Evolutionary conservation across 2,888 invertebrate species (phyloP).

Genomic region (Cosmopolites sordidus): DNA sequence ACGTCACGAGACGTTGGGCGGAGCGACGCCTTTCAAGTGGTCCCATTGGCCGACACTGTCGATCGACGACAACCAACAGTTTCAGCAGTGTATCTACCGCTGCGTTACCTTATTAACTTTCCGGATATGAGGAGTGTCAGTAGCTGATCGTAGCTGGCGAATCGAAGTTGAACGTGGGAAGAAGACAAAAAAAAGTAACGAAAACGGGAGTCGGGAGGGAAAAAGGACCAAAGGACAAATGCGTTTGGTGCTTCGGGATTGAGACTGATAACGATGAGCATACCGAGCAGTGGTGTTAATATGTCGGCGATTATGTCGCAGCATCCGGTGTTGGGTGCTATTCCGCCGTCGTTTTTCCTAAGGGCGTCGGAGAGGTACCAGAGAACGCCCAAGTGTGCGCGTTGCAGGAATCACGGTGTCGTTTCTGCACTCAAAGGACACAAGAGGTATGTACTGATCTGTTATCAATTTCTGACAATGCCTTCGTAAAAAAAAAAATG

Average conservation of each 20-base stretch:
- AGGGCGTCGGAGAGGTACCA: slow-evolving; percentile 90
- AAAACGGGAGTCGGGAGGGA: no score
- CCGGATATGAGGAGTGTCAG: background rate
- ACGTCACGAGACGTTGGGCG: slow-evolving; percentile 23
- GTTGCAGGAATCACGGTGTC: slow-evolving; percentile 96
- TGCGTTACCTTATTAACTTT: slow-evolving; percentile 8
- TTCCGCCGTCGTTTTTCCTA: slow-evolving; percentile 83
- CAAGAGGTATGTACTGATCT: slow-evolving; percentile 58
- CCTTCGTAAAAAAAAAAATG: no score
- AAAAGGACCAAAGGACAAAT: background rate
- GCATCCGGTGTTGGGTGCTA: slow-evolving; percentile 73
- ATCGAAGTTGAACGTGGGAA: slow-evolving; percentile 25
- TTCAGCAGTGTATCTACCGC: slow-evolving; percentile 41
- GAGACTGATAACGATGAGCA: slow-evolving; percentile 58
- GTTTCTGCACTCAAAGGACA: slow-evolving; percentile 93
- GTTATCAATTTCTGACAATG: no score
- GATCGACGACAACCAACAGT: slow-evolving; percentile 46
- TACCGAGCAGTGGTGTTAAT: slow-evolving; percentile 82
- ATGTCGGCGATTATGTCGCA: slow-evolving; percentile 83
- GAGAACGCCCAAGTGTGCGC: slow-evolving; percentile 94
- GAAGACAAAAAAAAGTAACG: no score
- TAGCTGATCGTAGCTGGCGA: slow-evolving; percentile 33
- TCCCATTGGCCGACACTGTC: slow-evolving; percentile 12
- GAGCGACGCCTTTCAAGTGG: slow-evolving; percentile 7
- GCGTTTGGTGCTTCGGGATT: background rate